phyloP scores from a whole-genome alignment of 2,888 invertebrate genomes.

The Nesidiocoris tenuis region DNA sequence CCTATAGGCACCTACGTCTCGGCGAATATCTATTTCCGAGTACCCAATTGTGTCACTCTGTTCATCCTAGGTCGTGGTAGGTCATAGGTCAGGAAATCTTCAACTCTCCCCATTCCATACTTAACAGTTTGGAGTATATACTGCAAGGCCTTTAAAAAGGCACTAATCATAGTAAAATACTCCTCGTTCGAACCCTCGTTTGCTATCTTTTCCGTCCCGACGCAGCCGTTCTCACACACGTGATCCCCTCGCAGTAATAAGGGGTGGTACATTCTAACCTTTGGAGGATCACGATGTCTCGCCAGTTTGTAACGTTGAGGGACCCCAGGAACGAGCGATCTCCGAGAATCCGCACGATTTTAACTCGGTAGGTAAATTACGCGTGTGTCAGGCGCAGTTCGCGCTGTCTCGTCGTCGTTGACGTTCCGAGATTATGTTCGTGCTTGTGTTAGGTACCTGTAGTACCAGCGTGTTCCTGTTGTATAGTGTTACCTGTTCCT shows the following conservation, averaged over 20 bases:
- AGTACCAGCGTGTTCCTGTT: not conserved
- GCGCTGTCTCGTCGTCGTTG: constrained; percentile 18
- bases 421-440: constrained; percentile 19
- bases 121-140: too few species aligned
- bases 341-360: constrained; percentile 9
- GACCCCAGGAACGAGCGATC: too few species aligned
- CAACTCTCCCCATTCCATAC: too few species aligned
- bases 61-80: too few species aligned
- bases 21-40: too few species aligned
- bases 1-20: too few species aligned
- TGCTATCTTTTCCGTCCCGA: not conserved
- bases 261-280: not conserved
- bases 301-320: too few species aligned
- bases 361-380: constrained; percentile 31
- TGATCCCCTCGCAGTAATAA: not conserved
- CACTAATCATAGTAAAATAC: not conserved
- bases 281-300: too few species aligned
- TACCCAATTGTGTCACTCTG: too few species aligned
- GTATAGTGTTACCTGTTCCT: not conserved
- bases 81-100: too few species aligned
- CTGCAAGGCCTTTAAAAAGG: not conserved
- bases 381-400: constrained; percentile 15
- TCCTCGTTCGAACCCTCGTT: too few species aligned
- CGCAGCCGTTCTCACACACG: too few species aligned
- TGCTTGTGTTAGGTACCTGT: constrained; percentile 8